Conservation (phyloP, 2,797 vertebrate species). For the Bradypodion pumilum region DNA sequence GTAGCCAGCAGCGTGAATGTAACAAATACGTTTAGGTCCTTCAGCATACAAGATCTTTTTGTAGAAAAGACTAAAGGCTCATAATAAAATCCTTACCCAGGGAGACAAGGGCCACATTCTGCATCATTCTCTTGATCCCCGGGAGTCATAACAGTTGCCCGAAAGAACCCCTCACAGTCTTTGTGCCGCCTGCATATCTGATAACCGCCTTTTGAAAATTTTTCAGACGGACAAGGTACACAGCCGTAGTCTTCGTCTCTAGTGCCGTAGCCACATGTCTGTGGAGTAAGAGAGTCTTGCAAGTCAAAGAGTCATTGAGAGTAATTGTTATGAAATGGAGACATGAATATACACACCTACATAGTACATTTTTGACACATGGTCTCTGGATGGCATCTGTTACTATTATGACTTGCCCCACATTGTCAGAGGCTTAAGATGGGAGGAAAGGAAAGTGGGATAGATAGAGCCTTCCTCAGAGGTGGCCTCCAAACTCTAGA, state of each 20-base stretch:
- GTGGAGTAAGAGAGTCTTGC: slow-evolving; percentile 32
- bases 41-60: neutral
- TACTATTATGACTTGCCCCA: neutral
- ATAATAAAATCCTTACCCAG: slow-evolving; percentile 79
- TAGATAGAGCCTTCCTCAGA: neutral
- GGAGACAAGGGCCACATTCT: slow-evolving; percentile 94
- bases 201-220: slow-evolving; percentile 96
- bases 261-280: slow-evolving; percentile 92
- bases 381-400: too few relatives aligned
- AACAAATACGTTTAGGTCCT: neutral
- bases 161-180: slow-evolving; percentile 92
- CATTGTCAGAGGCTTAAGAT: neutral
- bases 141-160: slow-evolving; percentile 85
- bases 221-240: slow-evolving; percentile 87
- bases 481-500: neutral
- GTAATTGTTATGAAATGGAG: neutral
- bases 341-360: neutral
- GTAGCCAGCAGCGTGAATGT: neutral
- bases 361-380: neutral
- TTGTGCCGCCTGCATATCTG: slow-evolving; percentile 96
- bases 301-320: neutral
- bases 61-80: neutral
- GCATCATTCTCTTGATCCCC: slow-evolving; percentile 92
- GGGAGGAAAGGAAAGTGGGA: neutral
- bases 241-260: slow-evolving; percentile 93